These are phyloP conservation scores for Siphlonurus alternatus DNA, from an alignment of 2,888 invertebrate genomes.

Conservation along the genomic window DNA sequence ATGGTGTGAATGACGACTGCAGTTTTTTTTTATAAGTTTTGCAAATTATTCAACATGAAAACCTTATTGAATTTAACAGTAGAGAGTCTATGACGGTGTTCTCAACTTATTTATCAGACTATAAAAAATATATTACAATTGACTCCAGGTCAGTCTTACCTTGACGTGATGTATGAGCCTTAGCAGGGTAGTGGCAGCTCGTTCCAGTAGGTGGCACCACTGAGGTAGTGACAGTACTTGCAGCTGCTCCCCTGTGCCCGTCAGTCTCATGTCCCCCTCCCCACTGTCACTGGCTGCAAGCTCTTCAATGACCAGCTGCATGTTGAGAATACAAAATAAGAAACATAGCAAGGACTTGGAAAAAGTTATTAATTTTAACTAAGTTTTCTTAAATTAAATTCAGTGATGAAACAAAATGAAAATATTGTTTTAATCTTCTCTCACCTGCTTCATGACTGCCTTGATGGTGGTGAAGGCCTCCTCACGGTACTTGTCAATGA, in stretches of 20 bases:
- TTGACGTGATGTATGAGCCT: slow-evolving; percentile 55
- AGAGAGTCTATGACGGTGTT: too few relatives aligned
- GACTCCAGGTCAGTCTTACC: too few relatives aligned
- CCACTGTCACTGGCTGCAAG: slow-evolving; percentile 38
- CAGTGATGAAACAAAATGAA: too few relatives aligned
- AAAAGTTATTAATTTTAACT: not conserved
- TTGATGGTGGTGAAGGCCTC: slow-evolving; percentile 82
- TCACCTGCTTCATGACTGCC: slow-evolving; percentile 70
- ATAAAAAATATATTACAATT: too few relatives aligned
- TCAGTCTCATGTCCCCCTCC: slow-evolving; percentile 21
- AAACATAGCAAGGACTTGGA: not conserved
- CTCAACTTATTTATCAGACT: too few relatives aligned
- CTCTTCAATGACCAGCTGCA: slow-evolving; percentile 50
- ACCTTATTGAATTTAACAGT: too few relatives aligned
- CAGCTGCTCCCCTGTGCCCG: slow-evolving; percentile 38
- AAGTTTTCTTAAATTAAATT: too few relatives aligned
- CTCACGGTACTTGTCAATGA: slow-evolving; percentile 70
- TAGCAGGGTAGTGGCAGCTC: slow-evolving; percentile 44
- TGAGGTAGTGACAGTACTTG: slow-evolving; percentile 44
- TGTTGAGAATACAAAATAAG: slow-evolving; percentile 15
- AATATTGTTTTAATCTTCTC: too few relatives aligned
- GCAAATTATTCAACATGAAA: not conserved
- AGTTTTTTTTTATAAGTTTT: not conserved
- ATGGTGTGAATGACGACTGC: not conserved
- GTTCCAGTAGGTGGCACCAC: slow-evolving; percentile 49